Evolutionary conservation across 2,888 invertebrate genomes (phyloP).

Genomic region (Apocheima hispidaria): DNA sequence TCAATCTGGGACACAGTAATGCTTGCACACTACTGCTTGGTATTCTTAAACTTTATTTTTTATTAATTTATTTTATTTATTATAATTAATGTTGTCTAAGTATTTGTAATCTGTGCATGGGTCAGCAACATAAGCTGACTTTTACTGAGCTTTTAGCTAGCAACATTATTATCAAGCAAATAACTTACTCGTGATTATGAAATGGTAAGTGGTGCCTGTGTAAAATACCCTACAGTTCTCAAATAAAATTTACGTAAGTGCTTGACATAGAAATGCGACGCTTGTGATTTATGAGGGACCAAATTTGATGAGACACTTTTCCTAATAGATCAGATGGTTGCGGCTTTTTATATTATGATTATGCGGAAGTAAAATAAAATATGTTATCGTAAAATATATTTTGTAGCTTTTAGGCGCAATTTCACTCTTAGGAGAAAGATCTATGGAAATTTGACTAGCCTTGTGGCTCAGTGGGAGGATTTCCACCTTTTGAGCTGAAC

Average conservation of each 20-base stretch:
- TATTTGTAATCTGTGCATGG: too few species aligned
- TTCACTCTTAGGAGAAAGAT: too few species aligned
- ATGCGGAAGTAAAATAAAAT: constrained; percentile 2
- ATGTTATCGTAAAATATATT: not conserved
- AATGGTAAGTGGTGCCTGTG: not conserved
- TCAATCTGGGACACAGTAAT: too few species aligned
- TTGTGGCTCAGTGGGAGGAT: too few species aligned
- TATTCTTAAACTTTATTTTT: too few species aligned
- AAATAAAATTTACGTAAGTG: constrained; percentile 6
- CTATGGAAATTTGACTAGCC: too few species aligned
- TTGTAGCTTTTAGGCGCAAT: constrained; percentile 1
- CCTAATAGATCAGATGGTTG: constrained; percentile 11
- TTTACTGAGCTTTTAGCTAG: not conserved
- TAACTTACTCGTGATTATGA: not conserved
- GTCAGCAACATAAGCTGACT: too few species aligned
- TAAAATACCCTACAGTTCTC: not conserved
- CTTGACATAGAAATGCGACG: constrained; percentile 5
- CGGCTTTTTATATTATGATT: constrained; percentile 4
- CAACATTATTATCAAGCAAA: not conserved
- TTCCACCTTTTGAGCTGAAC: too few species aligned
- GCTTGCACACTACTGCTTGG: too few species aligned
- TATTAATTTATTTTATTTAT: too few species aligned
- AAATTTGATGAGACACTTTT: constrained; percentile 14
- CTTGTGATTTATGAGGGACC: constrained; percentile 21
- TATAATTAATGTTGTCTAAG: too few species aligned